Percentiles rank a stretch among this genome's conserved stretches.
Evolutionary conservation across 2,888 invertebrate genomes (phyloP).

Genomic region (Apeira syringaria): DNA sequence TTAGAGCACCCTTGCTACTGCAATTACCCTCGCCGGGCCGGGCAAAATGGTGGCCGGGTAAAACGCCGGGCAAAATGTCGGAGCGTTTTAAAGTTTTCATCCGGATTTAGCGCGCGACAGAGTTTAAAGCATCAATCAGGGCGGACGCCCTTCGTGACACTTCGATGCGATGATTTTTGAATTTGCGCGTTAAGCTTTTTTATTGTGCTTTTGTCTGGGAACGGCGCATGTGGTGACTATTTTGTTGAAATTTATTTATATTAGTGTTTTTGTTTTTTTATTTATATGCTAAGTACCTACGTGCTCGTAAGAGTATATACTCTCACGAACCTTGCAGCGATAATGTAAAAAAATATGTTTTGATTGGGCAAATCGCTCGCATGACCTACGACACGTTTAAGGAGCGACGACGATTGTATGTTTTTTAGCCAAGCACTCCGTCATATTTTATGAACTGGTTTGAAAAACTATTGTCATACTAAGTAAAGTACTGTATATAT

Average conservation of each 20-base stretch:
- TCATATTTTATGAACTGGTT: too few relatives aligned
- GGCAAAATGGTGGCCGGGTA: conserved; percentile 49
- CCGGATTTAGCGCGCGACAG: conserved; percentile 55
- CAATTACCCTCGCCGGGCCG: conserved; percentile 59
- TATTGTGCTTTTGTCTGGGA: conserved; percentile 36
- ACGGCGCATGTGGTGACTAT: conserved; percentile 16
- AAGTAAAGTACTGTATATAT: too few relatives aligned
- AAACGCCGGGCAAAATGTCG: conserved; percentile 56
- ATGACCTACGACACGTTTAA: too few relatives aligned
- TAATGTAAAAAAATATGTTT: too few relatives aligned
- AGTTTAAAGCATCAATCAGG: conserved; percentile 67
- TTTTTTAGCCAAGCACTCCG: too few relatives aligned
- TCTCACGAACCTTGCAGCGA: too few relatives aligned
- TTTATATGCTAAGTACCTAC: too few relatives aligned
- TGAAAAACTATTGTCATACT: too few relatives aligned
- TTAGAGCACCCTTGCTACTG: conserved; percentile 79
- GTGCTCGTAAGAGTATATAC: too few relatives aligned
- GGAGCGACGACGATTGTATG: too few relatives aligned
- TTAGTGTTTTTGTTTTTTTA: conserved; percentile 2
- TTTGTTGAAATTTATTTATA: conserved; percentile 16
- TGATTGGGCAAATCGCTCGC: too few relatives aligned
- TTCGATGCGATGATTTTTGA: conserved; percentile 45
- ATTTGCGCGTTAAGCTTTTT: conserved; percentile 33
- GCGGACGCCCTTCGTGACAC: conserved; percentile 34
- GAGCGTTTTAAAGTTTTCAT: conserved; percentile 65